A percentile compares a stretch with the other conserved stretches of the same genome.
These are phyloP conservation scores for Cheilosia impressa DNA, from an alignment of 2,888 invertebrate species.

Conservation along the genomic window DNA sequence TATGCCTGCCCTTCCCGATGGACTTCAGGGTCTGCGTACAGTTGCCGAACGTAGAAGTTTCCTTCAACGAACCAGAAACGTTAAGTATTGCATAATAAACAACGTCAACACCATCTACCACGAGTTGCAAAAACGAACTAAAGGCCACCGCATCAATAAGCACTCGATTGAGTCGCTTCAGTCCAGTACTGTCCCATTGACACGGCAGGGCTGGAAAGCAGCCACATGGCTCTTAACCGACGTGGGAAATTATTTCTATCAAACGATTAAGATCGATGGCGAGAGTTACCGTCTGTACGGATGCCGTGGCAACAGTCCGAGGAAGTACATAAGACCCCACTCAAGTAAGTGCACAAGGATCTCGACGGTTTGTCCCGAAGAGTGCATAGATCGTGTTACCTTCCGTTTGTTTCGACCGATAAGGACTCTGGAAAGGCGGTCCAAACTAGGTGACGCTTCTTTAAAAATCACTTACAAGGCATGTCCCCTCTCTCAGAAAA, in stretches of 20 bases:
- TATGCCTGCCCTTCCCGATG: slow-evolving; percentile 81
- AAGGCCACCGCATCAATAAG: slow-evolving; percentile 79
- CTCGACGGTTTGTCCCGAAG: slow-evolving; percentile 42
- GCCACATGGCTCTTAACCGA: slow-evolving; percentile 82
- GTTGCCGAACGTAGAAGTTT: slow-evolving; percentile 85
- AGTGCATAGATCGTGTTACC: slow-evolving; percentile 78
- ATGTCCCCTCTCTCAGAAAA: slow-evolving; percentile 82
- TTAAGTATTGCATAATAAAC: slow-evolving; percentile 83
- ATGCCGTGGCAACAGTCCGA: slow-evolving; percentile 80
- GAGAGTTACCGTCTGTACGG: slow-evolving; percentile 80
- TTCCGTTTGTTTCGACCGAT: slow-evolving; percentile 77
- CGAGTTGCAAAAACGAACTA: slow-evolving; percentile 81
- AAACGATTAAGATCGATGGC: slow-evolving; percentile 80
- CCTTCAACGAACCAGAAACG: slow-evolving; percentile 81
- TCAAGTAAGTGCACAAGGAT: slow-evolving; percentile 67
- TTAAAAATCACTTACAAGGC: slow-evolving; percentile 79
- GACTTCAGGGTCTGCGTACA: slow-evolving; percentile 84
- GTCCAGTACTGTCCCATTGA: slow-evolving; percentile 80
- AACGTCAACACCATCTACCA: slow-evolving; percentile 82
- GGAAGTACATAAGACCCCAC: slow-evolving; percentile 79
- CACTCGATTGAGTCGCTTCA: slow-evolving; percentile 79
- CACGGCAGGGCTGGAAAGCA: slow-evolving; percentile 82
- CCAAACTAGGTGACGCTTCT: slow-evolving; percentile 78
- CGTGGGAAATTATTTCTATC: slow-evolving; percentile 81
- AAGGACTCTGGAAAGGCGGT: slow-evolving; percentile 75